phyloP scores from a whole-genome alignment of 2,113 vertebrate genomes.

The Axis porcinus region DNA sequence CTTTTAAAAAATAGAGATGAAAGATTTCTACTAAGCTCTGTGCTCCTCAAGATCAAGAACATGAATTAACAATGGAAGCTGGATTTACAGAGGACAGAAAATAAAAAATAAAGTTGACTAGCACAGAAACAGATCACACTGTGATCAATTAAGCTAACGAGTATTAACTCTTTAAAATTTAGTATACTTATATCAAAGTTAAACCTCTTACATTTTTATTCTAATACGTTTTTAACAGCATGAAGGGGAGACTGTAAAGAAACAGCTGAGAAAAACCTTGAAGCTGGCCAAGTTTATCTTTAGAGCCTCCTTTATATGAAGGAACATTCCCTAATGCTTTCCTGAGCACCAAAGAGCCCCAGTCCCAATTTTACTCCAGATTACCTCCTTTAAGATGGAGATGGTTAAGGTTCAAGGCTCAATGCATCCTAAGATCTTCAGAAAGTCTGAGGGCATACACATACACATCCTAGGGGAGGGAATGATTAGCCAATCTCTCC shows the following conservation, averaged over 20 bases:
- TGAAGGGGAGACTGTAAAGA: not conserved
- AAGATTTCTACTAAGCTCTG: not conserved
- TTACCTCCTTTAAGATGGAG: not conserved
- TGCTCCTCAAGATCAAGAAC: not conserved
- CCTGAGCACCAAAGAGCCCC: not conserved
- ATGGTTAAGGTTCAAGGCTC: not conserved
- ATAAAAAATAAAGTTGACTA: not conserved
- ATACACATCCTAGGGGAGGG: not conserved
- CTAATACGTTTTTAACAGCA: not conserved
- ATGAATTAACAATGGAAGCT: not conserved
- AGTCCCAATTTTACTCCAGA: not conserved
- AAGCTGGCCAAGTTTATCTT: not conserved
- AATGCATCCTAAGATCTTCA: not conserved
- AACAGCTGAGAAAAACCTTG: not conserved
- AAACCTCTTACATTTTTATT: not conserved
- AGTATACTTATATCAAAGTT: not conserved
- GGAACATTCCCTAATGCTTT: not conserved
- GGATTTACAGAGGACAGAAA: not conserved
- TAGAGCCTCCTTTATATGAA: not conserved
- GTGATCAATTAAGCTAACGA: not conserved
- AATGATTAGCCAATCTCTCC: not conserved
- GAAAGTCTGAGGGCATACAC: not conserved
- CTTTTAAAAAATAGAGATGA: not conserved
- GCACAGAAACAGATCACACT: not conserved
- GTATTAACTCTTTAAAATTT: not conserved